Evolutionary conservation across 2,888 invertebrate genomes (phyloP), one percentile per base, ranked within the genome.

Genomic region (Smittia aterrima): DNA sequence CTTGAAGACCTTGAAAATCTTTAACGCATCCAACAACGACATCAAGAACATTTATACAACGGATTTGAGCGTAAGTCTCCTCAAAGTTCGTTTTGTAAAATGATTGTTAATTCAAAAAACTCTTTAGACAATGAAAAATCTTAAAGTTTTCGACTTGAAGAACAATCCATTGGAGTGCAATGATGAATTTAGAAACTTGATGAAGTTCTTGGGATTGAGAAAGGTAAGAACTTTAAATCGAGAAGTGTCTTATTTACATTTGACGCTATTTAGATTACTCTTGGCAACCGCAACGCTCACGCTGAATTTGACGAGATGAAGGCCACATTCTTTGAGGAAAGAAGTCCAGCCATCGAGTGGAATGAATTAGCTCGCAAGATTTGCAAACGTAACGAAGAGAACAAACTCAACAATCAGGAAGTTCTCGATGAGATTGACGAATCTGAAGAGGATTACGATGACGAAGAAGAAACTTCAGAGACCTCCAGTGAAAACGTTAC

Each of bases 101-200:
- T 47, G 11, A 47, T 13, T 22, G 58, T 58, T 58, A 9, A 58
- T 7, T 27, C 1, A n/a, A n/a, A n/a, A n/a, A n/a, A 81, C 82
- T 77, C 78, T 83, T 1, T 79, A 79, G 75, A 76, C 76, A 67
- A 83, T 83, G 76, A 81, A 80, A 77, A 80, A 80, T 24, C 78
- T 87, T n/a, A 81, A 81, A 32, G 83, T 84, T 9, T 78, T 87
- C n/a, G 84, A 85, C 64, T 79, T 86, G 75, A 86, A 87, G 4
- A 84, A 87, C 76, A 91, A 91, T 81, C 89, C 89, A 1, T 82
- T 93, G 41, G 85, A 86, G 58, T 92, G 92, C 80, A 87, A 88
- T 77, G 84, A 86, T 27, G 88, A 89, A 66, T 89, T 92, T 79
- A 87, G 88, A 77, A 84, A 87, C 73, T 86, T 91, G 41, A 87